These are phyloP conservation scores for Tinamus guttatus DNA, from an alignment of 2,113 vertebrate species.

Conservation along the genomic window DNA sequence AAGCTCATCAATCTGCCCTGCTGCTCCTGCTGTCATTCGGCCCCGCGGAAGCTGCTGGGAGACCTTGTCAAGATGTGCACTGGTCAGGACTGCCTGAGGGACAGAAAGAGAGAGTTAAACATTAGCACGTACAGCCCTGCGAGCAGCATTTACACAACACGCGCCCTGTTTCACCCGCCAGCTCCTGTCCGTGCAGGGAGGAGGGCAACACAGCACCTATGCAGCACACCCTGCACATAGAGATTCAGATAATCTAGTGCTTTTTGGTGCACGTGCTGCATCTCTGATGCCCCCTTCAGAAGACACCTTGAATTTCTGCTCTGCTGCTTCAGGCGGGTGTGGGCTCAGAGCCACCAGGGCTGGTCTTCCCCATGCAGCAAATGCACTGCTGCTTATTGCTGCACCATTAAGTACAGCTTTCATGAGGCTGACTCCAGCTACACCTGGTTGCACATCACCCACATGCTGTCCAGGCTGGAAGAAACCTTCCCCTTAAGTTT, in stretches of 20 bases:
- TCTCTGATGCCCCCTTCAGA: not conserved
- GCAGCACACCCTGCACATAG: not conserved
- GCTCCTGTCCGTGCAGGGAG: not conserved
- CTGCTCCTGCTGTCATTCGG: slow-evolving; percentile 26
- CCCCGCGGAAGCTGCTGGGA: slow-evolving; percentile 28
- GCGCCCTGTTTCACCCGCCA: not conserved
- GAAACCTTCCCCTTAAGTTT: not conserved
- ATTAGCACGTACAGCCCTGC: not conserved
- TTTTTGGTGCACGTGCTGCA: not conserved
- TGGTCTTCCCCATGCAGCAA: not conserved
- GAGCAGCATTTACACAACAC: not conserved
- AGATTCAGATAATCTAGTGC: not conserved
- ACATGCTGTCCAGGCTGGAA: not conserved
- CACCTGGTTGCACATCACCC: not conserved
- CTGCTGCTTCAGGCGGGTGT: not conserved
- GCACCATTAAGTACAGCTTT: not conserved
- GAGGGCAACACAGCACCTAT: fast-evolving
- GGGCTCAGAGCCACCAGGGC: not conserved
- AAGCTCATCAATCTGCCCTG: slow-evolving; percentile 59
- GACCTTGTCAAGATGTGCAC: not conserved
- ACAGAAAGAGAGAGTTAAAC: slow-evolving; percentile 24
- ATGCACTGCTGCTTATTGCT: not conserved
- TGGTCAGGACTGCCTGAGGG: slow-evolving; percentile 70
- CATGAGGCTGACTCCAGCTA: not conserved
- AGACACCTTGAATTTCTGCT: not conserved